These are phyloP conservation scores for Leptosomus discolor DNA, from an alignment of 2,113 vertebrate species.

Conservation along the genomic window DNA sequence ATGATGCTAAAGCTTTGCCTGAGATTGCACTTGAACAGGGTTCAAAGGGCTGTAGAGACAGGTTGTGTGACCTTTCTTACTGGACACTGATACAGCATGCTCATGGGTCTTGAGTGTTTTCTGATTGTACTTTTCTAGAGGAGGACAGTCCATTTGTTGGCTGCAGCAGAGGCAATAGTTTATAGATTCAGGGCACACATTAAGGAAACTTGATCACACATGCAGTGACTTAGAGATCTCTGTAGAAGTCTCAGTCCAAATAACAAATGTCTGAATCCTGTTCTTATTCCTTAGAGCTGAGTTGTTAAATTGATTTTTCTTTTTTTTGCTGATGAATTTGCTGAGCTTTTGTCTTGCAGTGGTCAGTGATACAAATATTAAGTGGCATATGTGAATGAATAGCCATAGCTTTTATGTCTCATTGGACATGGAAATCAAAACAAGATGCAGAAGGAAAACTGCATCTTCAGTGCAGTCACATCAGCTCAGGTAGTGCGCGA, in stretches of 20 bases:
- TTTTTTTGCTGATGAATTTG: conserved; percentile 44
- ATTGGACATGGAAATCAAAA: neutral
- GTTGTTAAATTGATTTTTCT: neutral
- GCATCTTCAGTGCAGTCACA: neutral
- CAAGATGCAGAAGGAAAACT: neutral
- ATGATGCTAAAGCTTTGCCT: neutral
- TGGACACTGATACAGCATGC: neutral
- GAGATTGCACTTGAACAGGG: neutral
- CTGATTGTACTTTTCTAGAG: neutral
- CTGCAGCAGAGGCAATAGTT: neutral
- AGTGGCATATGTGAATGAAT: neutral
- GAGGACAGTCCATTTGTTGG: neutral
- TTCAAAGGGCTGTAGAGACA: neutral
- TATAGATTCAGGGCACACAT: neutral
- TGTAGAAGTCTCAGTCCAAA: neutral
- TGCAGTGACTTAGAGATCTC: neutral
- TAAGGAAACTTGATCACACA: neutral
- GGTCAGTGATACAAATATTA: neutral
- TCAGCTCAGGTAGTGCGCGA: neutral
- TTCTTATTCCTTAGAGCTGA: neutral
- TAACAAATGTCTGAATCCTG: neutral
- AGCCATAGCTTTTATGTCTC: neutral
- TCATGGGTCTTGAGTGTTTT: neutral
- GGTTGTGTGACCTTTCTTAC: neutral
- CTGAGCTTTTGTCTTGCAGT: conserved; percentile 10